A percentile compares a stretch with the other conserved stretches of the same genome.
Evolutionary conservation across 2,113 vertebrate species (phyloP).

Genomic region (Periophthalmus modestus): DNA sequence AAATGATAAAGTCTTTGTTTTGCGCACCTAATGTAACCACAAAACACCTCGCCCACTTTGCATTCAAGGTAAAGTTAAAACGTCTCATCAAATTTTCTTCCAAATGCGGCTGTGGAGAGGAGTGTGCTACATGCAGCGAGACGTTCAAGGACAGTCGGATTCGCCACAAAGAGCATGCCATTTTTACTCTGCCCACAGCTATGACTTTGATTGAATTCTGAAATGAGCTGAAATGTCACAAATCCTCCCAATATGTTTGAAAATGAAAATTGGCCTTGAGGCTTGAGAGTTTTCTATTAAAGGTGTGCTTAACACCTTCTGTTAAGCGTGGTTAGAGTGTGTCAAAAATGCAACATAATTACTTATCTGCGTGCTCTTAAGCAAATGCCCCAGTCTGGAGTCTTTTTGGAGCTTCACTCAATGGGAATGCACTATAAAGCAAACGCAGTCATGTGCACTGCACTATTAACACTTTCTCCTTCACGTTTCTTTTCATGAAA

Average conservation of each 20-base stretch:
- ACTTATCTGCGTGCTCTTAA: conserved; percentile 47
- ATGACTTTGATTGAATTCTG: conserved; percentile 72
- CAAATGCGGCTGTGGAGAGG: conserved; percentile 47
- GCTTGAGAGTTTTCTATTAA: conserved; percentile 65
- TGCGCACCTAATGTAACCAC: conserved; percentile 8
- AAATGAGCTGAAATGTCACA: conserved; percentile 73
- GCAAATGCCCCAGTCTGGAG: conserved; percentile 44
- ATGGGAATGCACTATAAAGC: conserved; percentile 24
- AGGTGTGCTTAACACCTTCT: conserved; percentile 62
- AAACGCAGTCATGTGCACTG: background rate
- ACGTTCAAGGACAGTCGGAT: conserved; percentile 67
- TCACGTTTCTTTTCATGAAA: background rate
- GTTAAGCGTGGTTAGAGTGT: conserved; percentile 66
- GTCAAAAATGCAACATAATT: conserved; percentile 61
- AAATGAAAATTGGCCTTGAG: conserved; percentile 70
- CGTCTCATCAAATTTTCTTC: conserved; percentile 61
- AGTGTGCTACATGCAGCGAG: conserved; percentile 44
- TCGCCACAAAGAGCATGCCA: conserved; percentile 64
- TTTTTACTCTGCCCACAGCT: conserved; percentile 61
- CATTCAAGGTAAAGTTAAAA: conserved; percentile 65
- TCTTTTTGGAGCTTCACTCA: conserved; percentile 11
- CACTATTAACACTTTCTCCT: background rate
- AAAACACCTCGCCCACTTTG: conserved; percentile 32
- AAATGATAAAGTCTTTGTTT: conserved; percentile 28
- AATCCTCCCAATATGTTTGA: conserved; percentile 57